These are phyloP conservation scores for Menidia beryllina DNA, from an alignment of 2,113 vertebrate species.

Conservation along the genomic window DNA sequence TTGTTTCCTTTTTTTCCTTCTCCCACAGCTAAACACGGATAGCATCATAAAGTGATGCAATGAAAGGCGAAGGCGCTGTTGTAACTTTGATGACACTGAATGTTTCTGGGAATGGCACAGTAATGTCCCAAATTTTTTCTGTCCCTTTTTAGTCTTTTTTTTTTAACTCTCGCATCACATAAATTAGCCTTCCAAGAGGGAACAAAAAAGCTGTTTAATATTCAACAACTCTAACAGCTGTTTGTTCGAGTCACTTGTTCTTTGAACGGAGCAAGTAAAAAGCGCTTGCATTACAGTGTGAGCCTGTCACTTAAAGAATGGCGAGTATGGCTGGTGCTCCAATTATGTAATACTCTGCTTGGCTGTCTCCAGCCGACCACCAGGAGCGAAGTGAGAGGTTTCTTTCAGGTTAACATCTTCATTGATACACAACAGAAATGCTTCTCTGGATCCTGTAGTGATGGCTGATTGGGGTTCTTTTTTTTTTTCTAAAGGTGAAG, in stretches of 20 bases:
- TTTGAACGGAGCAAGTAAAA: constrained; percentile 11
- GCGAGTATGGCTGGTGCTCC: not conserved
- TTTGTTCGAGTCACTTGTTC: not conserved
- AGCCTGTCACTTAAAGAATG: not conserved
- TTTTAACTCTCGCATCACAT: not conserved
- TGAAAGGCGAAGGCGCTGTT: not conserved
- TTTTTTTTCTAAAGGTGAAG: too few species aligned
- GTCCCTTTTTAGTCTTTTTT: not conserved
- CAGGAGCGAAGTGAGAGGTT: not conserved
- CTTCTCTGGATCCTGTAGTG: too few species aligned
- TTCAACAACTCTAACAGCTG: not conserved
- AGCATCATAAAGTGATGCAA: constrained; percentile 3
- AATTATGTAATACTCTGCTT: not conserved
- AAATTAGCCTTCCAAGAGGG: not conserved
- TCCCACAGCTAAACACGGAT: constrained; percentile 4
- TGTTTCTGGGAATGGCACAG: not conserved
- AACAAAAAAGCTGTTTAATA: not conserved
- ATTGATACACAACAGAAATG: not conserved
- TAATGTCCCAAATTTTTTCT: not conserved
- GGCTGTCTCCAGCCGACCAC: not conserved
- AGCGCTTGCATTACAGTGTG: not conserved
- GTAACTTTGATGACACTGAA: constrained; percentile 7
- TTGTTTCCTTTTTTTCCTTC: constrained; percentile 3
- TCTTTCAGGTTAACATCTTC: not conserved
- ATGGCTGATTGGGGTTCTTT: too few species aligned